Conservation (phyloP, 2,113 vertebrate genomes). For the Sinosuthora webbiana region DNA sequence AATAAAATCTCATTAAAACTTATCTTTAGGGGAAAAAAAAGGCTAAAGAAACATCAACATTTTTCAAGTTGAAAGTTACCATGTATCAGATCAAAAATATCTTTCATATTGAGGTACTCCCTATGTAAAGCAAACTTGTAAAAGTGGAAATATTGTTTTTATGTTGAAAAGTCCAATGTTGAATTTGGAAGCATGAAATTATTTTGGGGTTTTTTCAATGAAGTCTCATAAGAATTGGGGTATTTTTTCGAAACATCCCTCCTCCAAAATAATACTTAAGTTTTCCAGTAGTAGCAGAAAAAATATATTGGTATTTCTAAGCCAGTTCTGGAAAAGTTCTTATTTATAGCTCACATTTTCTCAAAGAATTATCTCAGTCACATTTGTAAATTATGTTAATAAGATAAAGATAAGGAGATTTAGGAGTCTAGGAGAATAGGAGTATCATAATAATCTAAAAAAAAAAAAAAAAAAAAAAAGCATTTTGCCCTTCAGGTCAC, state of each 20-base stretch:
- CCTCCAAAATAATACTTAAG: not conserved
- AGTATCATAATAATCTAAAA: not conserved
- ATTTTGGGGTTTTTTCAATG: not conserved
- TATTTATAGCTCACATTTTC: not conserved
- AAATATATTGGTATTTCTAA: not conserved
- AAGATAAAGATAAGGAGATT: not conserved
- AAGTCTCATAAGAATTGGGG: fast-evolving
- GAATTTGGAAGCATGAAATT: not conserved
- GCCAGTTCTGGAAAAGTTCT: not conserved
- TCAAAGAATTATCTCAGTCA: not conserved
- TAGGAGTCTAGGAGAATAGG: not conserved
- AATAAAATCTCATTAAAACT: not conserved
- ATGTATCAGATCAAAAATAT: not conserved
- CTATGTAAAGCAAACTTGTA: not conserved
- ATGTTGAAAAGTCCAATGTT: not conserved
- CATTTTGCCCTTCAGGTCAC: not conserved
- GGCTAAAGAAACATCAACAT: not conserved
- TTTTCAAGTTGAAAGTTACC: not conserved
- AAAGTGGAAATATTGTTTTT: not conserved
- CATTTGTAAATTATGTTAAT: not conserved
- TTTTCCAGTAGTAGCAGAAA: not conserved
- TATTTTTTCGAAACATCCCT: not conserved
- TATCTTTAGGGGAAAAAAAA: fast-evolving
- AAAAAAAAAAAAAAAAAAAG: not conserved
- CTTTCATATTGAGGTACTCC: not conserved